Conservation (phyloP, 1,140 invertebrate species). For the Bombus pascuorum region DNA sequence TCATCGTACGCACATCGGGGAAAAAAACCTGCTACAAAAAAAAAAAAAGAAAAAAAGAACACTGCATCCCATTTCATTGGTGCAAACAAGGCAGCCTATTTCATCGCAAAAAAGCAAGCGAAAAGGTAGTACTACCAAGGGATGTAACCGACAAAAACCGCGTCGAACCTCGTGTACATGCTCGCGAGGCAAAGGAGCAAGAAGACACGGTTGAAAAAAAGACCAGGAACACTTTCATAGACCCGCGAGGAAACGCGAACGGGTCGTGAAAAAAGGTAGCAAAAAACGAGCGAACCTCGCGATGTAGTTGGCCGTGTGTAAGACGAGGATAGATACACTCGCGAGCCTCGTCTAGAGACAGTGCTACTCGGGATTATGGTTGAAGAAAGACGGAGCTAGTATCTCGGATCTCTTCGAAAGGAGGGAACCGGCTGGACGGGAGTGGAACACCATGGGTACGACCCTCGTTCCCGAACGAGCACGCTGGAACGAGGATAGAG, state of each 20-base stretch:
- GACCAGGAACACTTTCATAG: conserved; percentile 21
- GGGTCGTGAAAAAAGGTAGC: background rate
- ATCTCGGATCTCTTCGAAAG: conserved; percentile 42
- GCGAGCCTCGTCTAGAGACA: background rate
- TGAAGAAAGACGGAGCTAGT: background rate
- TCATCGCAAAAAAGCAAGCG: background rate
- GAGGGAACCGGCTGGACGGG: conserved; percentile 63
- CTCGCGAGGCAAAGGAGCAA: background rate
- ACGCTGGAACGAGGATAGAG: conserved; percentile 49
- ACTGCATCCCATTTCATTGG: background rate
- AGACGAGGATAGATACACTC: background rate
- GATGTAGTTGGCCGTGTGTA: background rate
- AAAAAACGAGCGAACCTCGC: conserved; percentile 6
- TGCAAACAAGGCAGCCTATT: background rate
- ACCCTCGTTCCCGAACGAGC: conserved; percentile 57
- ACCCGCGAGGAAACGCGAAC: conserved; percentile 5
- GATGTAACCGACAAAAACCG: background rate
- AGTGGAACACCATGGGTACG: conserved; percentile 58
- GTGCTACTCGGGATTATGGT: background rate
- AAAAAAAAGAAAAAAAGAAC: no score
- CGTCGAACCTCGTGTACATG: background rate
- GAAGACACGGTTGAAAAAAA: background rate
- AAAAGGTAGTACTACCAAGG: background rate
- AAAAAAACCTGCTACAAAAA: background rate
- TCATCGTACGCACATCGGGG: no score